Evolutionary conservation across 2,797 vertebrate species (phyloP).

Genomic region (Rhinatrema bivittatum): DNA sequence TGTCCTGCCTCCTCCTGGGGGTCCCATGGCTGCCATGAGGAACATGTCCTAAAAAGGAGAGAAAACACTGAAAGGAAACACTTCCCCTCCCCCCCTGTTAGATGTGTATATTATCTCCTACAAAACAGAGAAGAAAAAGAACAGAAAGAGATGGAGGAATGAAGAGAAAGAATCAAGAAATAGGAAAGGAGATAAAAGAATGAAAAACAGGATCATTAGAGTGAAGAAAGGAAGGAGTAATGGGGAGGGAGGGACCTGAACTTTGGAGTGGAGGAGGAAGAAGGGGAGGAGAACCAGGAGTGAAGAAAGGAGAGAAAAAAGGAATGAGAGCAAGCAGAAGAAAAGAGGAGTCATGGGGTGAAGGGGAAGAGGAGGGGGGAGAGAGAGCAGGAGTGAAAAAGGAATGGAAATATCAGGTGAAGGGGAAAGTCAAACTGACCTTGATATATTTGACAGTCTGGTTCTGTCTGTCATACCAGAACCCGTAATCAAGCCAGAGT

Average conservation of each 20-base stretch:
- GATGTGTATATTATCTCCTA: no score
- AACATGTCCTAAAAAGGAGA: constrained; percentile 66
- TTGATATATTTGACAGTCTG: constrained; percentile 69
- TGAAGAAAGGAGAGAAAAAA: neutral
- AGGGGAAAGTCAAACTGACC: constrained; percentile 46
- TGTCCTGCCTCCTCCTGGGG: constrained; percentile 77
- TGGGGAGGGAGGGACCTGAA: neutral
- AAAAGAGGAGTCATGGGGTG: no score
- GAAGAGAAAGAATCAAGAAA: neutral
- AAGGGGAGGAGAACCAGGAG: neutral
- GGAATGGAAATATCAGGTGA: neutral
- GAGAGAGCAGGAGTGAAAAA: neutral
- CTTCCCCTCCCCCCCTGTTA: neutral
- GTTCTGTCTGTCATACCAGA: constrained; percentile 80
- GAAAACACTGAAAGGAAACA: neutral
- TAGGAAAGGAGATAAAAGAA: accelerated
- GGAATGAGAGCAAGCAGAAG: neutral
- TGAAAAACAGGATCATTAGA: neutral
- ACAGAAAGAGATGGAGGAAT: neutral
- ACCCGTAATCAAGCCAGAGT: constrained; percentile 82
- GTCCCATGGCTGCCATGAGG: constrained; percentile 80
- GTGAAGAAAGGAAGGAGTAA: neutral
- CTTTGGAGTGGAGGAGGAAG: neutral
- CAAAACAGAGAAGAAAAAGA: neutral
- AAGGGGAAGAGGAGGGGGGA: neutral